Evolutionary conservation across 64 coral and sea anemone genomes (phyloP), one percentile per base, ranked within the genome.

Genomic region (Pocillopora verrucosa): DNA sequence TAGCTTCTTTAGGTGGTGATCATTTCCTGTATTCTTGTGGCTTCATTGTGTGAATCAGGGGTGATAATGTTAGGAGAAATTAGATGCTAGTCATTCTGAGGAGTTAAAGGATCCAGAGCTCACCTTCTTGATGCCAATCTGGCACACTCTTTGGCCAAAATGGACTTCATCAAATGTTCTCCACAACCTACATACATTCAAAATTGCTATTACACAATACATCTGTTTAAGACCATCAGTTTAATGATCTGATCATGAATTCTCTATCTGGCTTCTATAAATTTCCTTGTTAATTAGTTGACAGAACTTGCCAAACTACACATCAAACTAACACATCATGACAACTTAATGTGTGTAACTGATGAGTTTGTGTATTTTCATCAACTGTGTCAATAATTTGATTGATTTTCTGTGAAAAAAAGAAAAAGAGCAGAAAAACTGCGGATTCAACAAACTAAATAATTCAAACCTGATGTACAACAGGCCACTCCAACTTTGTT

Each of bases 161-260:
- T 61, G 10, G 97, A 95, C 79, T 95, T 99, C 12, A 99, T 95
- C 64, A 99, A 90, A 56, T 95, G 76, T 67, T 99, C 97, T 65
- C 97, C 97, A 93, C 97, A 99, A 63, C 97, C 97, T 99, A 58
- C 9, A 77, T 59, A 26, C 56, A 75, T 36, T 13, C 34, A 12
- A n/a, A 60, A 3, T 30, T 73, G 17, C 41, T 7, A 51, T 51
- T 51, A 3, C 3, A 3, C 41, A 4, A 51, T 51, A 51, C 3
- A 51, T 51, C 30, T 30, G 30, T 30, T 30, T 30, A 30, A 30
- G 30, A 30, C 30, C 30, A 30, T 30, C 30, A 30, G 30, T 51
- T 7, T 51, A 3, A 51, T 3, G 41, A 51, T 51, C 41, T 51
- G 41, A 51, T 51, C 3, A 51, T 51, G 36, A 76, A 51, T 76